phyloP scores from a whole-genome alignment of 2,888 invertebrate genomes.

The Melanotus villosus region DNA sequence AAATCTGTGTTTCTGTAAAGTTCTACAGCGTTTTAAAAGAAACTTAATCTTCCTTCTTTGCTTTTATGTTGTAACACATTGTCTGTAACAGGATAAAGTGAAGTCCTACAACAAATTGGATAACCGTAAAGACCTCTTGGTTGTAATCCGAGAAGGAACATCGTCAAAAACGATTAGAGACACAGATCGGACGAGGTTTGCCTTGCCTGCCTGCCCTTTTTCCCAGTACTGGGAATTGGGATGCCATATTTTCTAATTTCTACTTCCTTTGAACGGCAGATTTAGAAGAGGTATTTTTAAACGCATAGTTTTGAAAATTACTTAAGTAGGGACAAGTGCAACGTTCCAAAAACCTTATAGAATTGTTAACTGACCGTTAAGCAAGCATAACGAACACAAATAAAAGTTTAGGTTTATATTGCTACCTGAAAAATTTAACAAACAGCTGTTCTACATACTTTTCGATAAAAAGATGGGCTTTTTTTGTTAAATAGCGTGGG shows the following conservation, averaged over 20 bases:
- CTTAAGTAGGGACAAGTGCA: not conserved
- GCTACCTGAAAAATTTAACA: no score
- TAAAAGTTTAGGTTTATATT: no score
- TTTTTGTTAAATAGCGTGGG: no score
- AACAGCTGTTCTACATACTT: no score
- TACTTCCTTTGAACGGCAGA: not conserved
- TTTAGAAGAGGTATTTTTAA: not conserved
- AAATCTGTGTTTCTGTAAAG: conserved; percentile 13
- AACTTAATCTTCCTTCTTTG: conserved; percentile 39
- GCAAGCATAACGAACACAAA: no score
- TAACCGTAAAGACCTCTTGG: conserved; percentile 42
- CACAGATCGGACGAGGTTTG: conserved; percentile 23
- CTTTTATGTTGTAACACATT: conserved; percentile 41
- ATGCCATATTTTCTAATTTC: conserved; percentile 26
- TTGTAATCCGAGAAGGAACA: conserved; percentile 40
- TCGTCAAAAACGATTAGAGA: conserved; percentile 42
- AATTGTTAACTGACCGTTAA: no score
- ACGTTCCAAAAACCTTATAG: not conserved
- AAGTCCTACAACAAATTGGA: conserved; percentile 43
- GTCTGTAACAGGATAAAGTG: conserved; percentile 41
- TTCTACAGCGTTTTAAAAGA: conserved; percentile 22
- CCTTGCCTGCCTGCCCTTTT: conserved; percentile 23
- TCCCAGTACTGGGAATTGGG: conserved; percentile 30
- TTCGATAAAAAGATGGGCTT: no score
- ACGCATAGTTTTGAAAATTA: not conserved